Evolutionary conservation across 2,113 vertebrate species (phyloP).

Genomic region (Anhinga anhinga): DNA sequence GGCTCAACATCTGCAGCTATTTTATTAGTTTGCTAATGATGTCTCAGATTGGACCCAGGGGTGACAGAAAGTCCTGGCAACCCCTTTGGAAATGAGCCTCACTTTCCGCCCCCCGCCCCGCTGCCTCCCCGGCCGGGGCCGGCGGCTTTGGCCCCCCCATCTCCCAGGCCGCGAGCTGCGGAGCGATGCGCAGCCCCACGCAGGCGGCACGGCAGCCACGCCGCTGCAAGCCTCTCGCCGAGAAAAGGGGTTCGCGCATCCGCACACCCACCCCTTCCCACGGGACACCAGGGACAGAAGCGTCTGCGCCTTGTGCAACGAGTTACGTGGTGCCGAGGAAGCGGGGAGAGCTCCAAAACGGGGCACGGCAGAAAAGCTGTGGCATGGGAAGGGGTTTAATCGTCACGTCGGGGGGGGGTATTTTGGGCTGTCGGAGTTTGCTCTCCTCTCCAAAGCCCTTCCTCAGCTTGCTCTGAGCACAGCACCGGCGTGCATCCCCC

Average conservation of each 20-base stretch:
- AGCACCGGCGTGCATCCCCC: accelerated
- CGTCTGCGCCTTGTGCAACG: accelerated
- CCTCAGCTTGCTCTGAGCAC: accelerated
- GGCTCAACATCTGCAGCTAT: background rate
- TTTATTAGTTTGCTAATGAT: slow-evolving; percentile 11
- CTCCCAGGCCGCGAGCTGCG: background rate
- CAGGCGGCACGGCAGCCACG: background rate
- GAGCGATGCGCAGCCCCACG: accelerated
- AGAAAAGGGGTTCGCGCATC: accelerated
- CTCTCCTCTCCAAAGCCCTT: background rate
- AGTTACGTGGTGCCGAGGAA: background rate
- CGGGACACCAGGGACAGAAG: background rate
- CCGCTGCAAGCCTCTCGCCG: accelerated
- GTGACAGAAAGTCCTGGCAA: background rate
- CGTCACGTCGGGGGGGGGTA: accelerated
- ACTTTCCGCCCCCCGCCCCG: background rate
- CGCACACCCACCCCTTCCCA: background rate
- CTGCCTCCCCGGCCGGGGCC: accelerated
- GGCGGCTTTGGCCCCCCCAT: accelerated
- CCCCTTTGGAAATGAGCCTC: background rate
- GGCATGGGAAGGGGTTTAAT: background rate
- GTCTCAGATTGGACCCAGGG: background rate
- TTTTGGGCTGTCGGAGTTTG: accelerated
- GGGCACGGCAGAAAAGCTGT: background rate
- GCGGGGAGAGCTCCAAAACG: background rate